Conservation (phyloP, 2,113 vertebrate genomes). For the Aleadryas rufinucha region DNA sequence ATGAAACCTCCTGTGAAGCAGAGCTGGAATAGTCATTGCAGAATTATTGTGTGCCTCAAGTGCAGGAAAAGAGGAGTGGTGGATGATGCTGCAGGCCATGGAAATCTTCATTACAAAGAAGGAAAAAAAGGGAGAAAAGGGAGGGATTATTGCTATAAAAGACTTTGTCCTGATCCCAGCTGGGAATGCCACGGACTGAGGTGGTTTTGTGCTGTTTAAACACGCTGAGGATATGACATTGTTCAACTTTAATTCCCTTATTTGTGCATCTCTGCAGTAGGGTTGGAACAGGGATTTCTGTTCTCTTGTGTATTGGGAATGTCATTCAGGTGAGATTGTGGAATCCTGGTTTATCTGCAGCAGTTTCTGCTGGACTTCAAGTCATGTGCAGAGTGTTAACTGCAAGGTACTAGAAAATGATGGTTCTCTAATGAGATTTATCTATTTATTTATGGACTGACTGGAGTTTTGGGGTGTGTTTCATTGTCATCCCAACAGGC, state of each 20-base stretch:
- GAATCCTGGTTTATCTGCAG: not conserved
- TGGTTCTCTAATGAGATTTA: not conserved
- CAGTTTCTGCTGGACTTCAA: not conserved
- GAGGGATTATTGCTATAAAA: not conserved
- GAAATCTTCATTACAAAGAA: not conserved
- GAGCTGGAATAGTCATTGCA: not conserved
- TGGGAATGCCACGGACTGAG: not conserved
- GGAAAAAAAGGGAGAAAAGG: not conserved
- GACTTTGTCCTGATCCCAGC: not conserved
- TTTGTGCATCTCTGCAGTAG: not conserved
- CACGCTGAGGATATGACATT: rapidly evolving
- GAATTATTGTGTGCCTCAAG: not conserved
- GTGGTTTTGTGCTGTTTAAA: not conserved
- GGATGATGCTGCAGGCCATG: not conserved
- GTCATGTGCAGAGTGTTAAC: not conserved
- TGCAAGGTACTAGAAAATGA: not conserved
- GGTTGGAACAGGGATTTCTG: not conserved
- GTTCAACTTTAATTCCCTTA: not conserved
- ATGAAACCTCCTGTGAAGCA: not conserved
- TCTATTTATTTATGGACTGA: not conserved
- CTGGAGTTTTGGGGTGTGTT: not conserved
- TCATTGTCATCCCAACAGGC: not conserved
- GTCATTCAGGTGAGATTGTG: not conserved
- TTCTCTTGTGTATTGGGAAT: not conserved
- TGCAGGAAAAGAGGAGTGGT: not conserved